These are phyloP conservation scores for Pituophis catenifer DNA, from an alignment of 2,113 vertebrate species.

Conservation along the genomic window DNA sequence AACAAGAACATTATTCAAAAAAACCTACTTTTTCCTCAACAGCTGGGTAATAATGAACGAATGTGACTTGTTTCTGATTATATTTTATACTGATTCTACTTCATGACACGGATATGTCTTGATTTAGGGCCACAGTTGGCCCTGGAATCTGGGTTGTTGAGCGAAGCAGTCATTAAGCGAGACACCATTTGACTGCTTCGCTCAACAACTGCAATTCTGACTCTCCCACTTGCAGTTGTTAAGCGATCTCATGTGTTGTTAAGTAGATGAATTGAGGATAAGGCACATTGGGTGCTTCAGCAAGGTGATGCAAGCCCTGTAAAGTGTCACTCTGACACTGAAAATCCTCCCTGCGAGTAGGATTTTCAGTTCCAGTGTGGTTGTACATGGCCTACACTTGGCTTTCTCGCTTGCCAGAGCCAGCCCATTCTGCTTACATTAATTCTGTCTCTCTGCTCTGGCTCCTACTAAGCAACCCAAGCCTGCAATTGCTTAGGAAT, in stretches of 20 bases:
- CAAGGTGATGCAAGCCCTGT: background rate
- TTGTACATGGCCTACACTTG: background rate
- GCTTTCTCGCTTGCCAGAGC: background rate
- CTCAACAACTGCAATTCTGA: background rate
- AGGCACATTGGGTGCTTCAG: background rate
- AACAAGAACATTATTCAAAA: constrained; percentile 81
- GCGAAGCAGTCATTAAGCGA: background rate
- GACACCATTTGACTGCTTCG: background rate
- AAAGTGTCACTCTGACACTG: background rate
- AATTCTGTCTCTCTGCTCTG: background rate
- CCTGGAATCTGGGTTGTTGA: background rate
- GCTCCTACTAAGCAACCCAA: background rate
- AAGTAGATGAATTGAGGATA: background rate
- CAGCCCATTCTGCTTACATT: background rate
- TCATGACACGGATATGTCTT: background rate
- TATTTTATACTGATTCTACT: background rate
- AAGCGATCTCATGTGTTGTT: background rate
- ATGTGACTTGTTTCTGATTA: background rate
- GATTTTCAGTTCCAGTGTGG: background rate
- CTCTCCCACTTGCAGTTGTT: background rate
- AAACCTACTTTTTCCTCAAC: constrained; percentile 56
- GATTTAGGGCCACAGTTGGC: background rate
- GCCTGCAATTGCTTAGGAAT: background rate
- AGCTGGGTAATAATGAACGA: constrained; percentile 69
- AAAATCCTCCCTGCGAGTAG: background rate